Conservation (phyloP, 2,797 vertebrate species). For the Eremophila alpestris region DNA sequence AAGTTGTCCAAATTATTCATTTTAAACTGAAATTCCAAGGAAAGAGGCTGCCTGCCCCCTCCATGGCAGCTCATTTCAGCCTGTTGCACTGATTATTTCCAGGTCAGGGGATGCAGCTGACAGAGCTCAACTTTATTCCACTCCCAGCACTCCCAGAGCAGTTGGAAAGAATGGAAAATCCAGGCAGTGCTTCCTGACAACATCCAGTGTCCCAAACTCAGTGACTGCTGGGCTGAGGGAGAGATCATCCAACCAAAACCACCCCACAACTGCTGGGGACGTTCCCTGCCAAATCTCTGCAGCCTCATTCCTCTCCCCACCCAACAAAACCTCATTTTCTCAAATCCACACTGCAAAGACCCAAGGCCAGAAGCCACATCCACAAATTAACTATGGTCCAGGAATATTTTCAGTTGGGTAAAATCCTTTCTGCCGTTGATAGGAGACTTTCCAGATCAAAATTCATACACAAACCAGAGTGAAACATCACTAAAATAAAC, state of each 20-base stretch:
- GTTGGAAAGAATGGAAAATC: neutral
- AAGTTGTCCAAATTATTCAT: neutral
- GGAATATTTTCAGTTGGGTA: neutral
- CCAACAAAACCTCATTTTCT: neutral
- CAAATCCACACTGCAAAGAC: neutral
- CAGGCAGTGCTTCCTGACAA: neutral
- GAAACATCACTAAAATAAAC: neutral
- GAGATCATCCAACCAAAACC: neutral
- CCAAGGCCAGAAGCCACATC: neutral
- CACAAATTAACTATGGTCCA: neutral
- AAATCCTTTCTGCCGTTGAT: neutral
- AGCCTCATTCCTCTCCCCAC: neutral
- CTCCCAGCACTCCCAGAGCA: neutral
- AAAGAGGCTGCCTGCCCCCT: neutral
- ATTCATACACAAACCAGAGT: neutral
- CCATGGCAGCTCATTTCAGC: neutral
- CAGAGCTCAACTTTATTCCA: conserved; percentile 47
- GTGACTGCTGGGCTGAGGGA: neutral
- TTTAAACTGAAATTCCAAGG: neutral
- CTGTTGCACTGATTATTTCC: conserved; percentile 53
- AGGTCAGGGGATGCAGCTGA: conserved; percentile 49
- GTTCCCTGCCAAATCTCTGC: neutral
- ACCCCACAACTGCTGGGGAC: neutral
- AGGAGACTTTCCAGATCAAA: neutral
- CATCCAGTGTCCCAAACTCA: neutral